Evolutionary conservation across 2,113 vertebrate genomes (phyloP).

Genomic region (Hystrix brachyura): DNA sequence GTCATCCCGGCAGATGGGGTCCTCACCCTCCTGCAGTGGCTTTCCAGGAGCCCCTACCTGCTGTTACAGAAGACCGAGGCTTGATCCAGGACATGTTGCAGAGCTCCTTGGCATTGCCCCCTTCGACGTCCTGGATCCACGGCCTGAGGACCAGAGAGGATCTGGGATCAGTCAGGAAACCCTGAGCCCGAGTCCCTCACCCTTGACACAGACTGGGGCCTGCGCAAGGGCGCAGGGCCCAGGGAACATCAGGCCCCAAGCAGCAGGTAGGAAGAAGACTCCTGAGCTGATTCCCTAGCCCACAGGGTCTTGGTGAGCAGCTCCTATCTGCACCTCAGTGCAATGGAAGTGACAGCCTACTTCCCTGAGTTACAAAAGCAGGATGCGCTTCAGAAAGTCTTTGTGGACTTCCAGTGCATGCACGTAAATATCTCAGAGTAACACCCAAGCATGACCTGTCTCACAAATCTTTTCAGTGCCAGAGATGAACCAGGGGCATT

Average conservation of each 20-base stretch:
- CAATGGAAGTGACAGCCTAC: not conserved
- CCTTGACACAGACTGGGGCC: not conserved
- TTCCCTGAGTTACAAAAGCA: not conserved
- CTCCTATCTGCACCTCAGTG: not conserved
- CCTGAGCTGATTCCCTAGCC: not conserved
- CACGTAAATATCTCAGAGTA: not conserved
- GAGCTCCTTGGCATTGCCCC: constrained; percentile 87
- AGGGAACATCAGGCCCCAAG: not conserved
- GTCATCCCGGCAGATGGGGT: not conserved
- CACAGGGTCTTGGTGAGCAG: not conserved
- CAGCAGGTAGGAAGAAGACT: too few relatives aligned
- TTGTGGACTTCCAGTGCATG: not conserved
- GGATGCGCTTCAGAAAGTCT: not conserved
- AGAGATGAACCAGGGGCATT: not conserved
- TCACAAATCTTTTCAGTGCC: not conserved
- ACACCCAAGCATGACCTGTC: not conserved
- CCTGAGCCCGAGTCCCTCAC: accelerated
- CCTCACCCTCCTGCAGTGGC: not conserved
- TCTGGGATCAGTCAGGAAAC: not conserved
- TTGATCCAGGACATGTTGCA: constrained; percentile 84
- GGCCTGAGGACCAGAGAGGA: constrained; percentile 60
- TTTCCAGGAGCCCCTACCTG: constrained; percentile 73
- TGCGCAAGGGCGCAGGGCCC: not conserved
- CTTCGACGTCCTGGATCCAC: constrained; percentile 94
- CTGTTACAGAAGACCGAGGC: constrained; percentile 68